A percentile compares a stretch with the other conserved stretches of the same genome.
These are phyloP conservation scores for Gopherus flavomarginatus DNA, from an alignment of 2,113 vertebrate genomes.

Conservation along the genomic window DNA sequence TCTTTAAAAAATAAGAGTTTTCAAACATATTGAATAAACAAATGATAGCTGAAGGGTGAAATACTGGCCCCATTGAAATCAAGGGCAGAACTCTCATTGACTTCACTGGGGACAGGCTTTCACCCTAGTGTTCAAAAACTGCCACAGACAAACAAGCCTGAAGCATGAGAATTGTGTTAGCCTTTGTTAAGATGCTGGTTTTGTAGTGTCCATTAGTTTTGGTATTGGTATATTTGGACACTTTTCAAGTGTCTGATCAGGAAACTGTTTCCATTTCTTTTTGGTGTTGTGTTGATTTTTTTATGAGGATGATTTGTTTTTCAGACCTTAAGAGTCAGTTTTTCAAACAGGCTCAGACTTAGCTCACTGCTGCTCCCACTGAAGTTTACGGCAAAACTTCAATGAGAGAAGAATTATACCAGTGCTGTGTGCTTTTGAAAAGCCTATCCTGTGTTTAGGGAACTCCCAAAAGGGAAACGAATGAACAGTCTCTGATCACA, in stretches of 20 bases:
- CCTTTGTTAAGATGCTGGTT: background rate
- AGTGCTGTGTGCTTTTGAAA: slow-evolving; percentile 6
- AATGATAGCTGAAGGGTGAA: background rate
- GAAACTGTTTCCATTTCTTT: background rate
- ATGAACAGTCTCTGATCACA: slow-evolving; percentile 8
- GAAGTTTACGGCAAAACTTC: background rate
- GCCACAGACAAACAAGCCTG: background rate
- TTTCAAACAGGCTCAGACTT: background rate
- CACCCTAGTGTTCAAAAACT: background rate
- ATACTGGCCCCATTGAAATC: background rate
- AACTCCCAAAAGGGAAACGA: background rate
- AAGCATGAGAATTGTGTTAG: background rate
- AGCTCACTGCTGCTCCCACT: background rate
- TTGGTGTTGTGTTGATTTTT: background rate
- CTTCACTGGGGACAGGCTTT: background rate
- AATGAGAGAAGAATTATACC: background rate
- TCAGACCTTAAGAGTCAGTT: background rate
- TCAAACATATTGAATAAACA: background rate
- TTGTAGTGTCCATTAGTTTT: background rate
- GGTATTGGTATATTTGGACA: background rate
- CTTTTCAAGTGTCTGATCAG: background rate
- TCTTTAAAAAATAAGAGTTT: background rate
- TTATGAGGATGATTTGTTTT: background rate
- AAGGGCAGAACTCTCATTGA: background rate
- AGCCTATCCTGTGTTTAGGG: background rate